These are phyloP conservation scores for Sebastes matsubarae DNA, from an alignment of 2,797 vertebrate genomes.

Conservation along the genomic window DNA sequence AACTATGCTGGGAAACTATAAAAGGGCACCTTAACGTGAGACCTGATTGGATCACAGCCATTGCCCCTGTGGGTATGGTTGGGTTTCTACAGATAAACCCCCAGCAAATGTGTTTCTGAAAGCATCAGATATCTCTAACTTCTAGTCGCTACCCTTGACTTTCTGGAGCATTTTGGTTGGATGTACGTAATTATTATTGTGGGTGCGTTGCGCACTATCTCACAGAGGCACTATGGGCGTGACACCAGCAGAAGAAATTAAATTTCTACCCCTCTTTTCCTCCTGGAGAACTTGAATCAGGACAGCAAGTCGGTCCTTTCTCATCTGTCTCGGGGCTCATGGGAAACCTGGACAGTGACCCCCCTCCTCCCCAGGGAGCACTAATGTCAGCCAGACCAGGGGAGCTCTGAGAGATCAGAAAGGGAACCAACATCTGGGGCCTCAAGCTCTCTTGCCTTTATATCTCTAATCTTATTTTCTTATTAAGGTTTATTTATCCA, in stretches of 20 bases:
- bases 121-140: conserved; percentile 2
- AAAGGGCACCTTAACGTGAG: conserved; percentile 33
- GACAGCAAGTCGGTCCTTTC: neutral
- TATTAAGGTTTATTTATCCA: neutral
- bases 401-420: conserved; percentile 1
- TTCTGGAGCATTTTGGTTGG: neutral
- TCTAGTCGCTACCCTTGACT: neutral
- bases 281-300: neutral
- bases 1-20: conserved; percentile 59
- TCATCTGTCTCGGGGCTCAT: conserved; percentile 14
- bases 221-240: neutral
- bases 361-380: neutral
- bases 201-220: neutral
- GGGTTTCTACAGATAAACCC: conserved; percentile 43
- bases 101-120: conserved; percentile 16
- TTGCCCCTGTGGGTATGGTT: conserved; percentile 1
- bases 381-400: neutral
- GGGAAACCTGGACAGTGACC: neutral
- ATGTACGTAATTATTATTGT: neutral
- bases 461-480: neutral
- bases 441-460: neutral
- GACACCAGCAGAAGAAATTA: conserved; percentile 1
- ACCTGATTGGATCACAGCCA: conserved; percentile 46
- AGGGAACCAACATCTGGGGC: conserved; percentile 16
- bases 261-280: neutral